Base-by-base conservation (phyloP, 2,888 invertebrate genomes). In the Torymus texanus region DNA sequence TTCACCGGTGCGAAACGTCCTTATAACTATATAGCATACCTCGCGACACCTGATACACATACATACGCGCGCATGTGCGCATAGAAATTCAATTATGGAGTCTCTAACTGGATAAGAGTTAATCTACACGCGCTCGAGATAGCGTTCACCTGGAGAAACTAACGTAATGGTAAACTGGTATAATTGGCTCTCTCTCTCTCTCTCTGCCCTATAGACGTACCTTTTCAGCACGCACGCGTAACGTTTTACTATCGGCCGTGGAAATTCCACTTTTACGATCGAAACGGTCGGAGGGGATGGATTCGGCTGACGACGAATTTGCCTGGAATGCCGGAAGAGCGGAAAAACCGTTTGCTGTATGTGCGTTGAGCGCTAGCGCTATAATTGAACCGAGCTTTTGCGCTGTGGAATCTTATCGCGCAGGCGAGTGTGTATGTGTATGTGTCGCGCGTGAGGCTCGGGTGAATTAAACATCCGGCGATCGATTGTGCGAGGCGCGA, bases 161-260 rank as follows among this genome's bases (percentile, higher is more conserved):
- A 68, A 75, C 75, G 79, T 61, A 79, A 79, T 75, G 59, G 75
- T 75, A 75, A 79, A 79, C 75, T 16, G 62, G 41, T 24, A 67
- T 67, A 67, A 67, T 67, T 67, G 59, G 24, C 65, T n/a, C 50
- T 16, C 65, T 41, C 50, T 50, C 65, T n/a, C 50, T 16, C 65
- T 41, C 50, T 50, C 50, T 41, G 2, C 65, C 1, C 13, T 62
- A 14, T 10, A 11, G 13, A 16, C 59, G 53, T 41, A 18, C 58
- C 55, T 51, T 71, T 58, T 24, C 24, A 13, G 70, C 71, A 41
- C 59, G 5, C 29, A 8, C 5, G 41, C 5, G 41, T 41, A 41
- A 41, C 41, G 21, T 55, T 59, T 72, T 62, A 55, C 62, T 29
- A 71, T 51, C 63, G n/a, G 21, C 5, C 41, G 41, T 18, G 71